Conservation (phyloP, 2,113 vertebrate species). For the Bettongia penicillata region DNA sequence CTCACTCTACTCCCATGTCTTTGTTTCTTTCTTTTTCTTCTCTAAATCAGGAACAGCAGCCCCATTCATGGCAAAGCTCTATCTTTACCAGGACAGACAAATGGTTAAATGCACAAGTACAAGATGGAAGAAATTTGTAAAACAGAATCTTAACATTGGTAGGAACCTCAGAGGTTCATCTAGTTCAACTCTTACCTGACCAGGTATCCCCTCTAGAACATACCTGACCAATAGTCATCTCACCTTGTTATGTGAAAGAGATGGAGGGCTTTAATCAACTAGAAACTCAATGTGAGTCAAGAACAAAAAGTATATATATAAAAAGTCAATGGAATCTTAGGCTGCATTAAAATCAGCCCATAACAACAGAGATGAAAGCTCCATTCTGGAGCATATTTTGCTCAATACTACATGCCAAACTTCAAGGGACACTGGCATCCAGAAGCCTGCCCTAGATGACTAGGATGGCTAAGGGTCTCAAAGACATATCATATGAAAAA, state of each 20-base stretch:
- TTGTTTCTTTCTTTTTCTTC: conserved; percentile 1
- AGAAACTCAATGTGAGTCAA: background rate
- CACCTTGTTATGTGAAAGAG: background rate
- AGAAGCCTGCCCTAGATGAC: background rate
- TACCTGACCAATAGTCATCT: background rate
- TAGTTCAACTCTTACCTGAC: background rate
- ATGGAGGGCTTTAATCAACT: background rate
- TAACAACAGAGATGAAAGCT: background rate
- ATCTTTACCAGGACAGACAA: background rate
- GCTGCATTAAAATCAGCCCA: background rate
- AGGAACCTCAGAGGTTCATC: background rate
- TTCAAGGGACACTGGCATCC: background rate
- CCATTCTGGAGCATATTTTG: background rate
- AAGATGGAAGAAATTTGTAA: background rate
- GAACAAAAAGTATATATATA: background rate
- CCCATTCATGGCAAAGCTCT: background rate
- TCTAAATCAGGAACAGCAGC: conserved; percentile 6
- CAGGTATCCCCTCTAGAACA: background rate
- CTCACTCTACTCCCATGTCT: background rate
- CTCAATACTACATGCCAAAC: background rate
- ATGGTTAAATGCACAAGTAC: too few relatives aligned
- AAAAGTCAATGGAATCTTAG: background rate
- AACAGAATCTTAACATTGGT: background rate
- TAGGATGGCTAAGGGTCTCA: background rate
- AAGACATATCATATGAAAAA: background rate